Base-by-base conservation (phyloP, 2,797 vertebrate species). In the Argyrosomus regius region DNA sequence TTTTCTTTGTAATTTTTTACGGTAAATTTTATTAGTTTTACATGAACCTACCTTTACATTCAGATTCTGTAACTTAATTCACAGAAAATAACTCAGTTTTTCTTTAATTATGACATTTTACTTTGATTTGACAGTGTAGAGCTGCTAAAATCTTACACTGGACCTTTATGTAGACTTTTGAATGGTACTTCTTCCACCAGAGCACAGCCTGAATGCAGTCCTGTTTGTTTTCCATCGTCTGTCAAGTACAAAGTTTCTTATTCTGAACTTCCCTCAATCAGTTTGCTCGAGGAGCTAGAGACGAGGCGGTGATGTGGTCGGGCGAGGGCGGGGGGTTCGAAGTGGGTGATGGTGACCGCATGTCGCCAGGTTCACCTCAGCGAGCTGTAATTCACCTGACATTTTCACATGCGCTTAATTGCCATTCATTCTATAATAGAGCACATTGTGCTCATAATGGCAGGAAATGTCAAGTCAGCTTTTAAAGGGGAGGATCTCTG, bases 401-500 rank as follows among this genome's bases (percentile, higher is more conserved):
- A 95, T 95, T 95, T 94, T 87, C 92, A 85, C 85, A 84, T 89
- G 86, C 49, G 64, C 88, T 90, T 95, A 94, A 95, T 95, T 94
- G 84, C 89, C 83, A 83, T 87, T 94, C 91, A 91, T 93, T 92
- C 78, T 77, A 91, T 94, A 94, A 95, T 93, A 86, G 89, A 88
- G 86, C 75, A 64, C 92, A 91, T 89, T 91, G 92, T 94, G 85
- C 83, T 87, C 88, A 78, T 94, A 93, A 93, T 93, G 90, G 93
- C 83, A 82, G 86, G 87, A 95, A 95, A 95, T 95, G 94, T 95
- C 94, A 95, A 90, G 86, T 91, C 89, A 89, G 90, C 88, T 78
- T 90, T 91, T 92, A 88, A 91, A 87, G 81, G 86, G 90, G 92
- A 88, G 90, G 91, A 90, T 86, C 82, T 54, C 72, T 43, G 62